Evolutionary conservation across 2,888 invertebrate species (phyloP).

Genomic region (Meta bourneti): DNA sequence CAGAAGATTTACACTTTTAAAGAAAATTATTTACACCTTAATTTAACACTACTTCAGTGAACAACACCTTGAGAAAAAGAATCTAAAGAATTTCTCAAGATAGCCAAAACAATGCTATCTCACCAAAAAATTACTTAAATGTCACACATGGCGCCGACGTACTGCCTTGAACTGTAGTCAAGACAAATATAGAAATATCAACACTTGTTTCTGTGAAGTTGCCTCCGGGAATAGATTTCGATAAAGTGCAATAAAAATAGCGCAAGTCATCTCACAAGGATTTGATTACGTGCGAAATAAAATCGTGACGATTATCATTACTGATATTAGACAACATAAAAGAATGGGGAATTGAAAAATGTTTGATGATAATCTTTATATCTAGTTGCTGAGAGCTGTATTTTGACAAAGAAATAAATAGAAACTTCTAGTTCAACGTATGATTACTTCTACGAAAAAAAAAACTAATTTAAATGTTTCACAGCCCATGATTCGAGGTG

Average conservation of each 20-base stretch:
- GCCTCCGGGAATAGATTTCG: background rate
- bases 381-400: background rate
- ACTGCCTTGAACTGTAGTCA: too few relatives aligned
- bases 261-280: background rate
- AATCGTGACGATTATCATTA: background rate
- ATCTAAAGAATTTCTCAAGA: too few relatives aligned
- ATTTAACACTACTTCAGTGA: too few relatives aligned
- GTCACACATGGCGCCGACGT: too few relatives aligned
- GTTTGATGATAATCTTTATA: background rate
- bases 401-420: background rate
- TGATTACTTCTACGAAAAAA: too few relatives aligned
- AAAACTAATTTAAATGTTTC: too few relatives aligned
- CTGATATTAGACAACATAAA: background rate
- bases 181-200: background rate
- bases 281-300: background rate
- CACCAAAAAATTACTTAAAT: too few relatives aligned
- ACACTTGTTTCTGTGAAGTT: background rate
- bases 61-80: too few relatives aligned
- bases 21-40: too few relatives aligned
- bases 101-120: too few relatives aligned
- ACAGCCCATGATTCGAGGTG: too few relatives aligned
- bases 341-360: background rate
- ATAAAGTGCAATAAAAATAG: background rate
- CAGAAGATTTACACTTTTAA: too few relatives aligned
- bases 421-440: background rate